Conservation (phyloP, 2,113 vertebrate genomes). For the Scomber scombrus region DNA sequence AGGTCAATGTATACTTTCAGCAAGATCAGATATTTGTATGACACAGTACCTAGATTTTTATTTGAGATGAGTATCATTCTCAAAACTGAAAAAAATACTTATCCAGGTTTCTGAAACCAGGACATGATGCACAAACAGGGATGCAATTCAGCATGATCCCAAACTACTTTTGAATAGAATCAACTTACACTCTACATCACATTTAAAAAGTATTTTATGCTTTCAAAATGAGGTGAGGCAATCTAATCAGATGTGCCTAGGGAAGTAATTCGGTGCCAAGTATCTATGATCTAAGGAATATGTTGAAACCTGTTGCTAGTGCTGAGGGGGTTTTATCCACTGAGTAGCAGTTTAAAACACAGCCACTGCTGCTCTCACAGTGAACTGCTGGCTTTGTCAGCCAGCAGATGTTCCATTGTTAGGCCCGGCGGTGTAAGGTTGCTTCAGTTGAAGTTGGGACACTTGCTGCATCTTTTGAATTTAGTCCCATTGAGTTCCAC, state of each 20-base stretch:
- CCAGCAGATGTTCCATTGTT: slow-evolving; percentile 84
- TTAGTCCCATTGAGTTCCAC: slow-evolving; percentile 64
- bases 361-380: slow-evolving; percentile 35
- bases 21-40: no score
- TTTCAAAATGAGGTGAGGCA: slow-evolving; percentile 4
- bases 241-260: neutral
- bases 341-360: slow-evolving; percentile 27
- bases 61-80: no score
- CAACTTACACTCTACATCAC: neutral
- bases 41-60: no score
- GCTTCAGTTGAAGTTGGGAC: slow-evolving; percentile 80
- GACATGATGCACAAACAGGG: neutral
- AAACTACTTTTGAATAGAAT: neutral
- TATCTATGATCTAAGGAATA: slow-evolving; percentile 18
- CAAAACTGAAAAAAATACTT: no score
- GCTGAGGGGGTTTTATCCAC: neutral
- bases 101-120: no score
- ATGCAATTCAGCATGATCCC: neutral
- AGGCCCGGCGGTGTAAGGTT: slow-evolving; percentile 72
- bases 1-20: no score
- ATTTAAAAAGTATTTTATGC: neutral
- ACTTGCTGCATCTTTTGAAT: slow-evolving; percentile 84
- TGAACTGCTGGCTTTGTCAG: slow-evolving; percentile 65
- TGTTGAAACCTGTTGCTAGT: slow-evolving; percentile 55
- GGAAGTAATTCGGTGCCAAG: neutral